phyloP scores from a whole-genome alignment of 2,797 vertebrate species.

The Caiman crocodilus region DNA sequence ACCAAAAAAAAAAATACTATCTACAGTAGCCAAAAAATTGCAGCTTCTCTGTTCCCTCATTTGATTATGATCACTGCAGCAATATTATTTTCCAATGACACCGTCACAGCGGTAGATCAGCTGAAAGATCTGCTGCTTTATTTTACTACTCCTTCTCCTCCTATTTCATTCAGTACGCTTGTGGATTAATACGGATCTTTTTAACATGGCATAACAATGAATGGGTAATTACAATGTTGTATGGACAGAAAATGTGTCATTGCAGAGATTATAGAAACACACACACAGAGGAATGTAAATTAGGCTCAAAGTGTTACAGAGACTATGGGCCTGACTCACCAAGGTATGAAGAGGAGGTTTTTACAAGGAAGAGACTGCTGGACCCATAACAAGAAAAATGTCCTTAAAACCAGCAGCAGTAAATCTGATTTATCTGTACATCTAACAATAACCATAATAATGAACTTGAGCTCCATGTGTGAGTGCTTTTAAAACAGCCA shows the following conservation, averaged over 20 bases:
- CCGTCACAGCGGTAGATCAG: background rate
- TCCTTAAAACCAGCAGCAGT: background rate
- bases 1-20: background rate
- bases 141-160: background rate
- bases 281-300: background rate
- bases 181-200: background rate
- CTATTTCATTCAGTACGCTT: background rate
- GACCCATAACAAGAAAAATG: background rate
- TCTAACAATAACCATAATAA: background rate
- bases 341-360: background rate
- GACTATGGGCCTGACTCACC: background rate
- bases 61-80: background rate
- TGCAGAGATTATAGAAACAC: background rate
- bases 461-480: background rate
- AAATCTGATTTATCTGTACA: background rate
- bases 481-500: background rate
- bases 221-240: background rate
- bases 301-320: background rate
- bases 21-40: background rate
- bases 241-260: background rate
- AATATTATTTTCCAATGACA: background rate
- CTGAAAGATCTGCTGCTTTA: background rate
- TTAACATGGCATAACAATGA: background rate
- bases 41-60: rapidly evolving
- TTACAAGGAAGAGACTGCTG: background rate